Base-by-base conservation (phyloP, 23 tunicate species). In the Oikopleura vanhoeffeni region DNA sequence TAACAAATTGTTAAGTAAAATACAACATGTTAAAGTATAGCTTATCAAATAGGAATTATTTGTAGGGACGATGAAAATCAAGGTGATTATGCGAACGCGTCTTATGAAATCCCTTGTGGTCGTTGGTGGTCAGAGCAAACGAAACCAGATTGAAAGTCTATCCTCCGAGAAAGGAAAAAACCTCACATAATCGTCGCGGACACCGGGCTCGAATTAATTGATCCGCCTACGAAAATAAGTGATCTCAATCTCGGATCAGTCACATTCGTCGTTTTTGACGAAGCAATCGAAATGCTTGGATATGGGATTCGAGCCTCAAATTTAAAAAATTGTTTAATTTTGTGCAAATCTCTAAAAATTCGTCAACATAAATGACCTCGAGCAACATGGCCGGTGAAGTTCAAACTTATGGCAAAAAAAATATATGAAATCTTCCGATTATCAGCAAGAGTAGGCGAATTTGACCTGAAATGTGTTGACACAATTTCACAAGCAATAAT, bases 281-380 rank as follows among this genome's bases (percentile, higher is more conserved):
- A 95, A 85, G 99, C 99, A 0, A 96, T 90, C 88, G 64, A 91
- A 41, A 95, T 95, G 99, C 90, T 95, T 0, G n/a, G 99, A 95
- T 84, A 87, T 90, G 91, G 99, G 99, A 0, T 95, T 95, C 58
- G 91, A 90, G 60, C 96, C 96, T 3, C 92, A 95, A 76, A 88
- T 95, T 41, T 88, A 84, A 89, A 95, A 95, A 57, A 88, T 95
- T 36, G 36, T 95, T 38, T 8, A 49, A n/a, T n/a, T n/a, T n/a
- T n/a, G n/a, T n/a, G n/a, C n/a, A n/a, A n/a, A n/a, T n/a, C n/a
- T n/a, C n/a, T n/a, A n/a, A n/a, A 8, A 94, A 95, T 76, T 86
- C 96, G 0, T 96, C 90, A 77, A 90, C 91, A 0, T 24, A 90
- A 28, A 95, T 95, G 99, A 95, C 99, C 41, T 95, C 99, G n/a